A percentile compares a stretch with the other conserved stretches of the same genome.
Evolutionary conservation across 2,888 invertebrate species (phyloP).

Genomic region (Eupithecia centaureata): DNA sequence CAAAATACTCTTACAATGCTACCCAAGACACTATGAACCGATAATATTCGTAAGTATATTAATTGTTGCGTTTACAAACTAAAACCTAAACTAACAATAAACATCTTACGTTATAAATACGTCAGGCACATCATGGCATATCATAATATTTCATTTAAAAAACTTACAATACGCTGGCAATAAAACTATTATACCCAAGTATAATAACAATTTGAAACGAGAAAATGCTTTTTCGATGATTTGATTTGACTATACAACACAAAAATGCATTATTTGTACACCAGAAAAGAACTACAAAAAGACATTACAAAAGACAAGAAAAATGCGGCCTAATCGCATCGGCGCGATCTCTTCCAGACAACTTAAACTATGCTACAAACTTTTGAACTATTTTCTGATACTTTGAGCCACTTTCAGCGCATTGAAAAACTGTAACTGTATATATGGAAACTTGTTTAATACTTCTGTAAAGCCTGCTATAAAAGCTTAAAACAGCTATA

Average conservation of each 20-base stretch:
- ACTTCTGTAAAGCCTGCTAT: constrained; percentile 1
- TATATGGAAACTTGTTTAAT: neutral
- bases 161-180: constrained; percentile 9
- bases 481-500: neutral
- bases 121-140: constrained; percentile 71
- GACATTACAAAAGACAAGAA: no score
- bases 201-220: constrained; percentile 14
- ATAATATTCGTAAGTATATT: constrained; percentile 21
- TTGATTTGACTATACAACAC: neutral
- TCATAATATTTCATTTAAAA: constrained; percentile 40
- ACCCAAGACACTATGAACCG: constrained; percentile 37
- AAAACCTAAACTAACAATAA: constrained; percentile 8
- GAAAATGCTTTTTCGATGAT: constrained; percentile 8
- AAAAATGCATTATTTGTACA: no score
- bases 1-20: constrained; percentile 48
- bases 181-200: constrained; percentile 29
- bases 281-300: no score
- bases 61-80: constrained; percentile 14
- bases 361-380: neutral
- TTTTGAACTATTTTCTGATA: neutral
- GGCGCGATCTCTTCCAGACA: no score
- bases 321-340: no score
- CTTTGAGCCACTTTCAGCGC: neutral
- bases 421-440: no score
- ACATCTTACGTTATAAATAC: constrained; percentile 35